These are phyloP conservation scores for Amphiprion clarkii DNA, from an alignment of 2,797 vertebrate genomes.

Conservation along the genomic window DNA sequence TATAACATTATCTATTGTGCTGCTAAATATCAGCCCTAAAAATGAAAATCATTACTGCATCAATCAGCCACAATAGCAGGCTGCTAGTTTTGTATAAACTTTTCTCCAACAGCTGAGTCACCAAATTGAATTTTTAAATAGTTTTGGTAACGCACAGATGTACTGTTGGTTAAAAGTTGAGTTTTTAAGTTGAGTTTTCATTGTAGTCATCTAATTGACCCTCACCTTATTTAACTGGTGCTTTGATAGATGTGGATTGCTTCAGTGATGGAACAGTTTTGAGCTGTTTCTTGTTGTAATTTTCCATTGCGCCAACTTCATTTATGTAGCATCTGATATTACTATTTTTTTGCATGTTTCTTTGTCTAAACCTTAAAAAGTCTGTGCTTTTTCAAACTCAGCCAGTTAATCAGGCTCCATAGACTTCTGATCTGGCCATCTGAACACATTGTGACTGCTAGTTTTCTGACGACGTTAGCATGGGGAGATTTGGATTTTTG, in stretches of 20 bases:
- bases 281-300: neutral
- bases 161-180: conserved; percentile 7
- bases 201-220: neutral
- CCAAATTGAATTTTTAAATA: conserved; percentile 31
- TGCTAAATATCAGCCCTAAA: neutral
- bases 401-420: conserved; percentile 27
- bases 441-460: conserved; percentile 40
- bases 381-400: conserved; percentile 7
- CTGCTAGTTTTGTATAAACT: conserved; percentile 12
- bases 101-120: conserved; percentile 1
- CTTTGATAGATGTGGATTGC: too few species aligned
- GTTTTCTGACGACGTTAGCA: conserved; percentile 33
- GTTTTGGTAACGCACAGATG: conserved; percentile 22
- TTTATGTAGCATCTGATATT: conserved; percentile 5
- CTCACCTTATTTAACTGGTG: neutral
- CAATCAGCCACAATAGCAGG: conserved; percentile 25
- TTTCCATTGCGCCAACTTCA: neutral
- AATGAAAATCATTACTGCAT: conserved; percentile 32
- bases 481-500: conserved; percentile 33
- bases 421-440: conserved; percentile 34
- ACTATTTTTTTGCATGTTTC: neutral
- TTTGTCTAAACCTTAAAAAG: conserved; percentile 7
- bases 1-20: neutral
- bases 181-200: conserved; percentile 21
- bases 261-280: conserved; percentile 8